Percentiles rank a stretch among this genome's conserved stretches.
These are phyloP conservation scores for Fabriciana adippe DNA, from an alignment of 2,888 invertebrate genomes.

Conservation along the genomic window DNA sequence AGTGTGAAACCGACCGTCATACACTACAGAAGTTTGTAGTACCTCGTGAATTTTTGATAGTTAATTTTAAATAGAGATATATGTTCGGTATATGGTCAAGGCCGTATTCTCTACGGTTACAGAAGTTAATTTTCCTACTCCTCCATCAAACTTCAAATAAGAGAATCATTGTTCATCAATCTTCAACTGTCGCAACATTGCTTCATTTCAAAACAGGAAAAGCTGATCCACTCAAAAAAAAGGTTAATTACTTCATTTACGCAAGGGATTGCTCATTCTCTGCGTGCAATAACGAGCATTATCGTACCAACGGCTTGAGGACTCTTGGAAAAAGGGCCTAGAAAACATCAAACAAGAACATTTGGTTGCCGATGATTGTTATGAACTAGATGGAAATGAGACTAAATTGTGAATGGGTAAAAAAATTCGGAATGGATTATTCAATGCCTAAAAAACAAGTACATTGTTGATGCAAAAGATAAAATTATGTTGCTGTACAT, in stretches of 20 bases:
- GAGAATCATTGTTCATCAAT: too few species aligned
- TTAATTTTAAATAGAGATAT: too few species aligned
- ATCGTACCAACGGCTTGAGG: conserved; percentile 44
- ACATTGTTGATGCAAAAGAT: conserved; percentile 26
- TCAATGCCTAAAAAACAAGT: conserved; percentile 17
- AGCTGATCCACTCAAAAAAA: conserved; percentile 24
- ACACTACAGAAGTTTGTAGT: too few species aligned
- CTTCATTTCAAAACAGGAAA: not conserved
- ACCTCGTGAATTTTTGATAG: too few species aligned
- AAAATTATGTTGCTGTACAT: conserved; percentile 47
- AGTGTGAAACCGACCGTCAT: too few species aligned
- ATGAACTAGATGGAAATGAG: too few species aligned
- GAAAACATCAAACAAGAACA: conserved; percentile 42
- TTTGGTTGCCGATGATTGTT: too few species aligned
- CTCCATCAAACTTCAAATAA: too few species aligned
- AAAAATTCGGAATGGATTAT: conserved; percentile 43
- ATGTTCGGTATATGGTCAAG: too few species aligned
- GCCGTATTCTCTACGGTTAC: too few species aligned
- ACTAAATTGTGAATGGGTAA: not conserved
- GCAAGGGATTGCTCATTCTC: conserved; percentile 46
- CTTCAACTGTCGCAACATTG: too few species aligned
- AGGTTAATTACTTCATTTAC: conserved; percentile 44
- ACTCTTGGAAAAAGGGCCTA: conserved; percentile 42
- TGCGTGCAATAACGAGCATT: conserved; percentile 41
- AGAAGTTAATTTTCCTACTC: too few species aligned